These are phyloP conservation scores for Campoletis raptor DNA, from an alignment of 2,888 invertebrate genomes.

Conservation along the genomic window DNA sequence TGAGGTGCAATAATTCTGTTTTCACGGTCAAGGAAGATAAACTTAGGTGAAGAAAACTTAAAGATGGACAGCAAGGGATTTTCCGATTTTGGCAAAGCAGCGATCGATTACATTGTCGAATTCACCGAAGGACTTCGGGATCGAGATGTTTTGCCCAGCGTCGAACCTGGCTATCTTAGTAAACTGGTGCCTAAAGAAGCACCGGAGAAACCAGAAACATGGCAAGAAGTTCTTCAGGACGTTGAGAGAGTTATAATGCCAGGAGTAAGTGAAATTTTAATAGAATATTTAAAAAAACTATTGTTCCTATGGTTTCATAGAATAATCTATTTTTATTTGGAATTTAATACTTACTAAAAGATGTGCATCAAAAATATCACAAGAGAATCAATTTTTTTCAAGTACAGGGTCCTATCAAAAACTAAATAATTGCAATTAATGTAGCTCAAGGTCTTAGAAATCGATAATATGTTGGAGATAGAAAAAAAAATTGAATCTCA, in stretches of 20 bases:
- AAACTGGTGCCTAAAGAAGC: constrained; percentile 92
- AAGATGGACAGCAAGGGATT: constrained; percentile 92
- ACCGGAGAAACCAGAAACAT: constrained; percentile 92
- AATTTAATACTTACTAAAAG: neutral
- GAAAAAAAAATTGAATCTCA: too few relatives aligned
- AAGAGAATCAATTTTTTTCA: neutral
- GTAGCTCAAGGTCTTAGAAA: neutral
- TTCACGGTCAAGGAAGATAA: neutral
- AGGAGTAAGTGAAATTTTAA: constrained; percentile 87
- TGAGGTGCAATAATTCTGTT: neutral
- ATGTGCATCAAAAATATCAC: neutral
- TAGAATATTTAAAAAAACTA: neutral
- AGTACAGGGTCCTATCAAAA: neutral
- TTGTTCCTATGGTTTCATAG: neutral
- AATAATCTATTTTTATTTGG: neutral
- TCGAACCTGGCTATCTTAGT: constrained; percentile 95
- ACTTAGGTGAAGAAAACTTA: neutral
- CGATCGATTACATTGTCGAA: constrained; percentile 96
- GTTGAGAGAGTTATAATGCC: constrained; percentile 95
- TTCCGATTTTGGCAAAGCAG: constrained; percentile 93
- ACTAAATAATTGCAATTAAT: neutral
- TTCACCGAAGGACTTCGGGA: constrained; percentile 94
- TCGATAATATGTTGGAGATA: too few relatives aligned
- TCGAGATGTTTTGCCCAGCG: constrained; percentile 91
- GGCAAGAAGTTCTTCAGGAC: constrained; percentile 94